phyloP scores from a whole-genome alignment of 2,888 invertebrate species.

The Macrophya annulata region DNA sequence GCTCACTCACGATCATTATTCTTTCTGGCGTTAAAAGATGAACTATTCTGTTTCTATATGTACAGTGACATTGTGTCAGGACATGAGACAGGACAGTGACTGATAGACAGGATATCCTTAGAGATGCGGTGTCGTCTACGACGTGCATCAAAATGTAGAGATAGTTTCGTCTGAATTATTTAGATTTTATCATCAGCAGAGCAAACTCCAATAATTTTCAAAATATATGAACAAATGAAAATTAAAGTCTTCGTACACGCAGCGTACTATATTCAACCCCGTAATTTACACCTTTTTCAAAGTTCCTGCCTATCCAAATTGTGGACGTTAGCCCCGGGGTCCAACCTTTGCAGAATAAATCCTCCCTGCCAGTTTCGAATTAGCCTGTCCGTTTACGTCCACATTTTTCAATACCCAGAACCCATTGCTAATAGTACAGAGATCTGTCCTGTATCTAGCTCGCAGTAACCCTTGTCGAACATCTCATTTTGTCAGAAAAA shows the following conservation, averaged over 20 bases:
- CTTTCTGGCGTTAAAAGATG: slow-evolving; percentile 22
- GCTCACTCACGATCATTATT: slow-evolving; percentile 31
- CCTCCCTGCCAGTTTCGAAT: slow-evolving; percentile 3
- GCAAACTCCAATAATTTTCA: neutral
- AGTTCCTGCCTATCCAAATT: neutral
- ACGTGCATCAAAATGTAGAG: neutral
- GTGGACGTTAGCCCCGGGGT: neutral
- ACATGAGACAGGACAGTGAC: slow-evolving; percentile 9
- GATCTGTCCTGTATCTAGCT: neutral
- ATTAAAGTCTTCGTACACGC: neutral
- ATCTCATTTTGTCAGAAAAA: neutral
- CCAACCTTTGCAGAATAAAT: neutral
- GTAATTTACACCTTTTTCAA: neutral
- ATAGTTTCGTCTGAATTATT: neutral
- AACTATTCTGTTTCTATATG: neutral
- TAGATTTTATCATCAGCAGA: neutral
- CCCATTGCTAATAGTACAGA: neutral
- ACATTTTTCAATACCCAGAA: neutral
- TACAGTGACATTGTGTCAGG: neutral
- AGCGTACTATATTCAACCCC: neutral
- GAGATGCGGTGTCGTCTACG: neutral
- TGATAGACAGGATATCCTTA: neutral
- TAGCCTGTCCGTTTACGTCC: neutral
- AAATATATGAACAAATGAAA: neutral
- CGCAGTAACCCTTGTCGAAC: neutral